Conservation (phyloP, 2,888 invertebrate species). For the Elegia similella region DNA sequence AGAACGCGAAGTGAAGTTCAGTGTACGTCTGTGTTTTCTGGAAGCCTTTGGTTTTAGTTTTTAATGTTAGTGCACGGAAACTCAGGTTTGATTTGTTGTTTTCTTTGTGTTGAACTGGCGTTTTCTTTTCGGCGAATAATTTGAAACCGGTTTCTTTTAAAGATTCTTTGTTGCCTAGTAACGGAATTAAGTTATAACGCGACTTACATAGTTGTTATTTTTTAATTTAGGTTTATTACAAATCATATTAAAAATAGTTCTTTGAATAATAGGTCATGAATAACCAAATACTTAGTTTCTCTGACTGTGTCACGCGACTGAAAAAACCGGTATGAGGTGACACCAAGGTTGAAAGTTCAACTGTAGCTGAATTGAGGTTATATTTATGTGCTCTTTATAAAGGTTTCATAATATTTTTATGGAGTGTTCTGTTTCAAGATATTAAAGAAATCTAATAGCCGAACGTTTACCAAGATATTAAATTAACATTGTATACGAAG, state of each 20-base stretch:
- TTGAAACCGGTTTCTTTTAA: background rate
- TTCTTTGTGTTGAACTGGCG: too few relatives aligned
- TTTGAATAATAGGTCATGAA: background rate
- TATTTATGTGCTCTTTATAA: background rate
- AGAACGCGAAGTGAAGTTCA: constrained; percentile 8
- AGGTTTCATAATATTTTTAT: too few relatives aligned
- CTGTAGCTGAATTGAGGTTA: background rate
- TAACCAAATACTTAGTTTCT: background rate
- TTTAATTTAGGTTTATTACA: too few relatives aligned
- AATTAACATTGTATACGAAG: too few relatives aligned
- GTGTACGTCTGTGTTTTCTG: constrained; percentile 13
- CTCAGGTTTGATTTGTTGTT: constrained; percentile 2
- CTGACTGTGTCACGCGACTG: background rate
- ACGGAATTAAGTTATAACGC: too few relatives aligned
- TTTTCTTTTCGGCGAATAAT: too few relatives aligned
- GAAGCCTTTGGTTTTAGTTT: constrained; percentile 16
- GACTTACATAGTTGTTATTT: too few relatives aligned
- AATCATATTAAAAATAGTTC: background rate
- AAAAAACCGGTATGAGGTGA: background rate
- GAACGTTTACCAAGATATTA: too few relatives aligned
- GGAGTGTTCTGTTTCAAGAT: too few relatives aligned
- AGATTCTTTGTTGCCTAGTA: background rate
- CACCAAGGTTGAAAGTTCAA: background rate
- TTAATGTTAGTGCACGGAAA: background rate
- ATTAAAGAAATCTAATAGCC: too few relatives aligned